These are phyloP conservation scores for Vanessa cardui DNA, from an alignment of 2,888 invertebrate genomes.

Conservation along the genomic window DNA sequence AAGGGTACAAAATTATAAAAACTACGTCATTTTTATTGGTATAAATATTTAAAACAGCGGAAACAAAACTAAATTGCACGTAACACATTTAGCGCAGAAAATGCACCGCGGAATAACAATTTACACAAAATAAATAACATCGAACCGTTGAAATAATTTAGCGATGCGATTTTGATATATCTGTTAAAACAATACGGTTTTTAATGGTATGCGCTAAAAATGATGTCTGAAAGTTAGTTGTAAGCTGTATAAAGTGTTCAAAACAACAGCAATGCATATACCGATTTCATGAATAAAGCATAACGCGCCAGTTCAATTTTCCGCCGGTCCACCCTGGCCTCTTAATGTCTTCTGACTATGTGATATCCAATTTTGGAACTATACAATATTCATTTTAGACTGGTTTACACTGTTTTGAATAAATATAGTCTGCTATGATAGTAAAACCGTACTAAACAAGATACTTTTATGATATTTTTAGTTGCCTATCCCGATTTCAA, in stretches of 20 bases:
- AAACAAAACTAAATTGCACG: slow-evolving; percentile 25
- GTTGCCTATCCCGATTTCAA: too few relatives aligned
- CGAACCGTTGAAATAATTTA: slow-evolving; percentile 8
- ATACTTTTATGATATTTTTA: too few relatives aligned
- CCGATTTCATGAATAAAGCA: slow-evolving; percentile 71
- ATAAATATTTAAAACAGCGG: slow-evolving; percentile 24
- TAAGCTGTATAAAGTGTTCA: slow-evolving; percentile 50
- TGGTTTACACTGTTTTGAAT: slow-evolving; percentile 27
- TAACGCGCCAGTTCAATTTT: slow-evolving; percentile 67
- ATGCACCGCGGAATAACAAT: slow-evolving; percentile 29
- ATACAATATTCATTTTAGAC: slow-evolving; percentile 40
- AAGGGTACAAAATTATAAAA: slow-evolving; percentile 9
- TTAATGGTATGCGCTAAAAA: slow-evolving; percentile 25
- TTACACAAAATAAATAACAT: slow-evolving; percentile 14
- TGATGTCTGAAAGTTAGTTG: slow-evolving; percentile 37
- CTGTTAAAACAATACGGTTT: slow-evolving; percentile 21
- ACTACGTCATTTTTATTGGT: slow-evolving; percentile 13
- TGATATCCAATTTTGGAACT: slow-evolving; percentile 46
- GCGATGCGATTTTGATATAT: slow-evolving; percentile 24
- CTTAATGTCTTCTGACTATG: slow-evolving; percentile 56
- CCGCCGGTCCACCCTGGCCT: slow-evolving; percentile 58
- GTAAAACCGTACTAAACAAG: too few relatives aligned
- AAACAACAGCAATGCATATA: slow-evolving; percentile 60
- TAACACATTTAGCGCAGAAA: slow-evolving; percentile 28
- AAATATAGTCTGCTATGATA: background rate